A percentile compares a stretch with the other conserved stretches of the same genome.
Conservation (phyloP, 2,888 invertebrate genomes). For the Xestobium rufovillosum region DNA sequence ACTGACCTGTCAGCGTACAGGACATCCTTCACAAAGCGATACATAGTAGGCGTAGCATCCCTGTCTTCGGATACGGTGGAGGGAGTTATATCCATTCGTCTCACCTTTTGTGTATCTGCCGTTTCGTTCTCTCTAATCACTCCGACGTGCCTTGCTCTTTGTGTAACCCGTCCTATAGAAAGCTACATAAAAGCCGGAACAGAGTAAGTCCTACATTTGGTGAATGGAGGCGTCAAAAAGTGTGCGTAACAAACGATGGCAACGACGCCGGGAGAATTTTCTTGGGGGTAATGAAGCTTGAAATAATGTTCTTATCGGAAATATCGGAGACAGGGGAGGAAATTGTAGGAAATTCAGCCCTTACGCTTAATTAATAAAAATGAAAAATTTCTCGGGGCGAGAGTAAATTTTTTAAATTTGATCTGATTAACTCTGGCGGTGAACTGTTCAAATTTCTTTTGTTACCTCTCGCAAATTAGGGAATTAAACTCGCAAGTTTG, state of each 20-base stretch:
- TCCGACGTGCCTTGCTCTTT: conserved; percentile 10
- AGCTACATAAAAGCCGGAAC: conserved; percentile 14
- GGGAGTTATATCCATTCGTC: conserved; percentile 5
- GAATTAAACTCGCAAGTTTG: too few species aligned
- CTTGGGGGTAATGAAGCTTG: conserved; percentile 28
- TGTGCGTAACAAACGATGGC: conserved; percentile 27
- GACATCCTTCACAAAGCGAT: too few species aligned
- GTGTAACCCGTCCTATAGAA: conserved; percentile 12
- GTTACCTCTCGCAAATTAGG: too few species aligned
- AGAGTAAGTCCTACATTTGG: conserved; percentile 9
- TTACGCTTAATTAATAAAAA: too few species aligned
- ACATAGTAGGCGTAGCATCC: too few species aligned
- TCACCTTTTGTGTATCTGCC: conserved; percentile 3
- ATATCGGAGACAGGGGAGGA: conserved; percentile 15
- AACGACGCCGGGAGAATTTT: conserved; percentile 23
- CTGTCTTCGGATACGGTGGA: not conserved
- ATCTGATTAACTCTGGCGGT: too few species aligned
- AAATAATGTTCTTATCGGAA: conserved; percentile 26
- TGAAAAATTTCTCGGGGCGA: too few species aligned
- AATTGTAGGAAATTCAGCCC: too few species aligned
- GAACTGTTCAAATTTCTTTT: too few species aligned
- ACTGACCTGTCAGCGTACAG: too few species aligned
- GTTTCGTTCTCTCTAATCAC: conserved; percentile 14
- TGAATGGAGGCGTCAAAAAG: conserved; percentile 24
- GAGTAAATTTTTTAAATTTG: too few species aligned